These are phyloP conservation scores for Physocephala rufipes DNA, from an alignment of 2,888 invertebrate species.

Conservation along the genomic window DNA sequence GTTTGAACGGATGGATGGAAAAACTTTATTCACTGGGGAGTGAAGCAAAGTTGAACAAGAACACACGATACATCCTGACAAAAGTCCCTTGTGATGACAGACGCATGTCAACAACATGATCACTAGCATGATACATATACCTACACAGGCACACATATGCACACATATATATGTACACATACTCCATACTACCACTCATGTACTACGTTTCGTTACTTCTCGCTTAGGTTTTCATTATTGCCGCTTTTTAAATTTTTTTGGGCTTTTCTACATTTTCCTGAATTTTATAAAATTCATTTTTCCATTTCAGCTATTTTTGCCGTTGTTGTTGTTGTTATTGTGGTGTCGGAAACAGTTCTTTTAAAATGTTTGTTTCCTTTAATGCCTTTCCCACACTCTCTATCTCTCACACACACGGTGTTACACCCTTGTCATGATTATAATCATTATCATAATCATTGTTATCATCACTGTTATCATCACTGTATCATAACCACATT, in stretches of 20 bases:
- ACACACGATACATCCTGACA: neutral
- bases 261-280: neutral
- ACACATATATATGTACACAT: neutral
- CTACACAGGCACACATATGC: slow-evolving; percentile 2
- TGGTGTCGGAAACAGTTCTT: slow-evolving; percentile 10
- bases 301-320: neutral
- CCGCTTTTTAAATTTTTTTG: slow-evolving; percentile 4
- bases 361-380: no score
- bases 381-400: no score
- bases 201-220: neutral
- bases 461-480: no score
- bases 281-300: neutral
- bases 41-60: neutral
- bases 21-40: no score
- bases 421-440: no score
- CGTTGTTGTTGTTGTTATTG: slow-evolving; percentile 6
- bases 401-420: no score
- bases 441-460: no score
- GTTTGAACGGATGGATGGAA: no score
- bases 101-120: neutral
- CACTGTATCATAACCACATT: no score
- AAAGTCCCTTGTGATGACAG: no score
- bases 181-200: neutral
- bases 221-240: neutral
- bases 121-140: neutral